Evolutionary conservation across 2,888 invertebrate genomes (phyloP).

Genomic region (Eilema griseolum): DNA sequence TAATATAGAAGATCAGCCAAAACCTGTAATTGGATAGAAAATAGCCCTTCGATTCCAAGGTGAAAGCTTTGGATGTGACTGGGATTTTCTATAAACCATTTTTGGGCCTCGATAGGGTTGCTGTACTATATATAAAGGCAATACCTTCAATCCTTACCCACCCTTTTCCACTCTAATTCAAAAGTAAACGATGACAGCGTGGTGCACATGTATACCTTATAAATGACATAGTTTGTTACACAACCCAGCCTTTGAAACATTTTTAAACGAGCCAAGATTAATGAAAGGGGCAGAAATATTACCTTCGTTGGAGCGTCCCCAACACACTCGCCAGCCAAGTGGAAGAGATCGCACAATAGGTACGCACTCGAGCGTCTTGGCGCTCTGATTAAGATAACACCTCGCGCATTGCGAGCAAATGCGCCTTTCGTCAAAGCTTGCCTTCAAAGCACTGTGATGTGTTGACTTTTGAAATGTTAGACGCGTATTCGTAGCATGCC

Average conservation of each 20-base stretch:
- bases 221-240: neutral
- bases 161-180: too few relatives aligned
- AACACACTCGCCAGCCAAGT: conserved; percentile 62
- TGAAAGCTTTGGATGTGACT: too few relatives aligned
- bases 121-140: too few relatives aligned
- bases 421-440: conserved; percentile 61
- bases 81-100: too few relatives aligned
- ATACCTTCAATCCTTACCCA: too few relatives aligned
- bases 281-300: conserved; percentile 76
- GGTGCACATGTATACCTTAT: neutral
- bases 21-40: too few relatives aligned
- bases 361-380: conserved; percentile 63
- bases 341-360: conserved; percentile 71
- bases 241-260: neutral
- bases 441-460: conserved; percentile 61
- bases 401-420: conserved; percentile 61
- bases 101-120: too few relatives aligned
- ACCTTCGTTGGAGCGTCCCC: conserved; percentile 57
- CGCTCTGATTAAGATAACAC: conserved; percentile 79
- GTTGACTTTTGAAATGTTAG: conserved; percentile 66
- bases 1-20: too few relatives aligned
- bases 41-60: too few relatives aligned
- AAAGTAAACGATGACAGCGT: too few relatives aligned
- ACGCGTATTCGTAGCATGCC: conserved; percentile 27
- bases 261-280: conserved; percentile 46